A percentile compares a stretch with the other conserved stretches of the same genome.
phyloP scores from a whole-genome alignment of 2,888 invertebrate species.

The Parthenolecanium corni region DNA sequence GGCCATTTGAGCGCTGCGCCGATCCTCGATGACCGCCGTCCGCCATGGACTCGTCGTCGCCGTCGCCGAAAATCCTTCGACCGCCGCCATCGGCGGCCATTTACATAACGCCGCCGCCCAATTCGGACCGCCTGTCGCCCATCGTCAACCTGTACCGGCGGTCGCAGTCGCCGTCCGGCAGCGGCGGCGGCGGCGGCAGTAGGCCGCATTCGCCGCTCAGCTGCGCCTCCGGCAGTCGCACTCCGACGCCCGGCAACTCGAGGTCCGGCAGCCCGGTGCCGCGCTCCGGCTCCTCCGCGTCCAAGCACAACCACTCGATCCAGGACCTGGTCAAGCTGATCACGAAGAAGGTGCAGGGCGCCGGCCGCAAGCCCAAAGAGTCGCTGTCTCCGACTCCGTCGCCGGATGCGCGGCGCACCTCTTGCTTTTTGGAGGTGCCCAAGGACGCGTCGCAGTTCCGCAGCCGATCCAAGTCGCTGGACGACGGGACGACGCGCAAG shows the following conservation, averaged over 20 bases:
- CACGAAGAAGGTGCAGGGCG: conserved; percentile 29
- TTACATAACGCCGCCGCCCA: conserved; percentile 21
- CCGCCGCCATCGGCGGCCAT: conserved; percentile 21
- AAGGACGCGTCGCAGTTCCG: conserved; percentile 54
- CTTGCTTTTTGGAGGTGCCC: conserved; percentile 44
- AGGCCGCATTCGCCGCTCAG: conserved; percentile 13
- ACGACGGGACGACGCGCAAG: conserved; percentile 45
- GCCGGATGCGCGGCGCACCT: conserved; percentile 36
- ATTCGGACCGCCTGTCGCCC: neutral
- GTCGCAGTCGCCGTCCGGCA: conserved; percentile 26
- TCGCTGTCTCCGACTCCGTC: conserved; percentile 3
- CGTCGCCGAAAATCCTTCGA: neutral
- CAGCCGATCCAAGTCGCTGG: conserved; percentile 65
- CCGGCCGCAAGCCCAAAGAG: conserved; percentile 28
- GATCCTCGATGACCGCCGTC: neutral
- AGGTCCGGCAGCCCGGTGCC: conserved; percentile 24
- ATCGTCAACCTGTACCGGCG: conserved; percentile 29
- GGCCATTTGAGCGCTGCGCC: too few relatives aligned
- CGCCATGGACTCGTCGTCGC: neutral
- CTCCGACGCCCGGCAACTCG: conserved; percentile 31
- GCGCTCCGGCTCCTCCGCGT: conserved; percentile 16
- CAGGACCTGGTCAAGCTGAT: conserved; percentile 28
- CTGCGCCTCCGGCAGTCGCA: conserved; percentile 29
- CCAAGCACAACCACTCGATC: conserved; percentile 26
- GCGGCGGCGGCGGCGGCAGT: too few relatives aligned